phyloP scores from a whole-genome alignment of 2,888 invertebrate species.

The Merodon equestris region DNA sequence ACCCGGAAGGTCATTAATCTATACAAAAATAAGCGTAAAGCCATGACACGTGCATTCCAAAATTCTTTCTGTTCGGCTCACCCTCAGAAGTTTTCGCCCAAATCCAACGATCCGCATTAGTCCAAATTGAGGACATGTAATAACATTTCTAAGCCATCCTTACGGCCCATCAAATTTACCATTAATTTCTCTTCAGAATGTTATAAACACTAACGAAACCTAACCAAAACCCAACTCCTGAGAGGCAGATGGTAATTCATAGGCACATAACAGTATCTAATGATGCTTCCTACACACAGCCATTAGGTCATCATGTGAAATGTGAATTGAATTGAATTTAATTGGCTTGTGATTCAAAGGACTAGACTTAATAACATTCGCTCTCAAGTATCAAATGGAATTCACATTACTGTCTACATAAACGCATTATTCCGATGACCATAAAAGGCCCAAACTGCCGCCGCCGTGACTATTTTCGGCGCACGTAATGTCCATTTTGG shows the following conservation, averaged over 20 bases:
- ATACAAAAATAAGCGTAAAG: no score
- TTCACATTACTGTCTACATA: conserved; percentile 19
- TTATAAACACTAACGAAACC: background rate
- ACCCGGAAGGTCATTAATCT: no score
- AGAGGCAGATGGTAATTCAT: conserved; percentile 1
- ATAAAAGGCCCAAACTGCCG: conserved; percentile 27
- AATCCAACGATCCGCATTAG: no score
- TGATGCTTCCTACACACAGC: conserved; percentile 8
- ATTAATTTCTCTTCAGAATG: background rate
- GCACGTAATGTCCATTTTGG: conserved; percentile 48
- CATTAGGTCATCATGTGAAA: conserved; percentile 41
- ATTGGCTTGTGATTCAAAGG: conserved; percentile 37
- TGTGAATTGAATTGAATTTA: conserved; percentile 45
- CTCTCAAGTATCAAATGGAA: conserved; percentile 33
- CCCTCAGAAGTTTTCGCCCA: no score
- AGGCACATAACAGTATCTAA: conserved; percentile 1
- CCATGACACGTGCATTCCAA: no score
- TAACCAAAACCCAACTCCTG: no score
- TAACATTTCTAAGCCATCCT: no score
- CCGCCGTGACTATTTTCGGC: conserved; percentile 38
- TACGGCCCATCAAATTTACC: background rate
- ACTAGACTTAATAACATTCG: conserved; percentile 21
- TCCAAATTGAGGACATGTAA: no score
- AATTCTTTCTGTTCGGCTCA: no score
- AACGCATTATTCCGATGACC: conserved; percentile 26